Evolutionary conservation across 2,113 vertebrate species (phyloP), one percentile per base, ranked within the genome.

Genomic region (Romanogobio albipinnatus): DNA sequence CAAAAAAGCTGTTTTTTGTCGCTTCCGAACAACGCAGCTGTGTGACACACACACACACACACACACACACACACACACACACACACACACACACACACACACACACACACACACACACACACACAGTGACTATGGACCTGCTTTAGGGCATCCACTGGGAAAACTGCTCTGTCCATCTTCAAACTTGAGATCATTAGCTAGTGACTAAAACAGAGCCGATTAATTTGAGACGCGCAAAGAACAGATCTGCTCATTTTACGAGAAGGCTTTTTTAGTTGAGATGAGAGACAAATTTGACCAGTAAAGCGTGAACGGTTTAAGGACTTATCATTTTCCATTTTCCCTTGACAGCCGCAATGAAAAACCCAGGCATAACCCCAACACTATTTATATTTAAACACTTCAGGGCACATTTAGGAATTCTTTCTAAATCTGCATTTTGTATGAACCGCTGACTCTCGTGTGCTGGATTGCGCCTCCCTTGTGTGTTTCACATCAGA

Each of bases 381-480:
- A 89, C 89, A 89, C 91, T 92, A 93, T 91, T 88, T 56, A 43
- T 95, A 95, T 95, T 95, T 94, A 92, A 91, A 90, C 93, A 95
- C 95, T 94, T 90, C 91, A 86, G 96, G 95, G 94, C 95, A 96
- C 91, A 94, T 95, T 95, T 94, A 94, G 95, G 93, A 95, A 94
- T 93, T 95, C 93, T 92, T 92, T 89, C 84, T 86, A 93, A 95
- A 96, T 96, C 95, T 96, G 95, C 95, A 96, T 96, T 95, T 96
- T 95, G 95, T 95, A 95, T 95, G 94, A 96, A 94, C 89, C 93
- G 90, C 91, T 86, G 90, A 91, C 91, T 92, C 91, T 92, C 88
- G 91, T 92, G 92, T 90, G 87, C 82, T 84, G 88, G 87, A 88
- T 85, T 86, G 92, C 91, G 90, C 93, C 87, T 92, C 91, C 90